Conservation (phyloP, 1,140 invertebrate genomes). For the Procambarus virginalis region DNA sequence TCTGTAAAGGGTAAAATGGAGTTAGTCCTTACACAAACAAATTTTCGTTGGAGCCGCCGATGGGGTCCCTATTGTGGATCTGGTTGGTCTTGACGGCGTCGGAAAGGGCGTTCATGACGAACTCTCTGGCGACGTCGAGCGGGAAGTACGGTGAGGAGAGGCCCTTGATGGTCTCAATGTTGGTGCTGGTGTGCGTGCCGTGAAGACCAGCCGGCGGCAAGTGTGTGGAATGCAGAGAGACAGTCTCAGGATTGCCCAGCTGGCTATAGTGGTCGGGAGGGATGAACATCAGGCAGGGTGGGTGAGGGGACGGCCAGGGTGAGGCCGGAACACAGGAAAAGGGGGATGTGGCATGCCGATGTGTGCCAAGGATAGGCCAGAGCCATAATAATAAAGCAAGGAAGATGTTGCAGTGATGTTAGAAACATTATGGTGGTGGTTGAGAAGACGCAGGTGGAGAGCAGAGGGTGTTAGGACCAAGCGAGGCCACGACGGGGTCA, state of each 20-base stretch:
- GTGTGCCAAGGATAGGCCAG: background rate
- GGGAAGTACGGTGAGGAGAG: slow-evolving; percentile 96
- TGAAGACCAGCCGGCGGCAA: background rate
- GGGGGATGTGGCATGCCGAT: background rate
- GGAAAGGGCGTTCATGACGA: slow-evolving; percentile 94
- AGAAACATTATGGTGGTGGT: background rate
- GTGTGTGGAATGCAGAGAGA: slow-evolving; percentile 41
- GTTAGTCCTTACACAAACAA: slow-evolving; percentile 89
- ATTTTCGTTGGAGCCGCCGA: slow-evolving; percentile 98
- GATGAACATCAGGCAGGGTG: background rate
- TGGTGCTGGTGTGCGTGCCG: slow-evolving; percentile 81
- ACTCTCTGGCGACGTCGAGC: slow-evolving; percentile 92
- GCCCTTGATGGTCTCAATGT: slow-evolving; percentile 89
- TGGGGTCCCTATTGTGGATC: slow-evolving; percentile 97
- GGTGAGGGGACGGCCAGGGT: background rate
- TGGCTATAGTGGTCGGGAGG: slow-evolving; percentile 6
- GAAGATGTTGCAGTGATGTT: background rate
- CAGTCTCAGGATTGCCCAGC: slow-evolving; percentile 12
- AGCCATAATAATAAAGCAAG: background rate
- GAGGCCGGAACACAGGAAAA: background rate
- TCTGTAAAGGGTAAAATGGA: too few relatives aligned
- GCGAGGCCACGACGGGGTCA: background rate
- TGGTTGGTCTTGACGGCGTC: slow-evolving; percentile 97
- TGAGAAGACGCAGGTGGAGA: background rate
- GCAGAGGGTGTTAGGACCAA: background rate